These are phyloP conservation scores for Agrypnus murinus DNA, from an alignment of 2,888 invertebrate genomes.

Conservation along the genomic window DNA sequence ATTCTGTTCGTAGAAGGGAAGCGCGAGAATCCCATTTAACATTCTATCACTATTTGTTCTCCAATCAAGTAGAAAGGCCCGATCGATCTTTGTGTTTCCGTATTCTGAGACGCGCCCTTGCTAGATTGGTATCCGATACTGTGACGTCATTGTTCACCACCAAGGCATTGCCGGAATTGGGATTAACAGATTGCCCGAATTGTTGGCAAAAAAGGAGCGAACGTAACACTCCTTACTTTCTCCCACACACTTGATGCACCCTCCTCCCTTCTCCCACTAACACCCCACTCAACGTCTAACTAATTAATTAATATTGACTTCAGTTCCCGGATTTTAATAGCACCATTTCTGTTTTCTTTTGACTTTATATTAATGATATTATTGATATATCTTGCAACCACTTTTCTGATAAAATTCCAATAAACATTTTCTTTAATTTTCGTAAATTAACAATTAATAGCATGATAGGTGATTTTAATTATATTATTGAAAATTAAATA, in stretches of 20 bases:
- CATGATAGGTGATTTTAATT: no score
- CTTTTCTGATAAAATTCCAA: no score
- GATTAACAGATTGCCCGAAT: constrained; percentile 43
- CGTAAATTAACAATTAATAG: no score
- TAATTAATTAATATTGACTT: background rate
- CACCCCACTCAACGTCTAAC: background rate
- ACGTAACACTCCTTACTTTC: background rate
- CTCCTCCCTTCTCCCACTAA: no score
- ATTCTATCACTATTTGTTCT: constrained; percentile 58
- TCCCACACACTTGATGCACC: background rate
- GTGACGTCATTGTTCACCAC: constrained; percentile 46
- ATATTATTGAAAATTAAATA: no score
- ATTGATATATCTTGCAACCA: no score
- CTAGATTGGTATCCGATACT: constrained; percentile 49
- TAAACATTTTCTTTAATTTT: no score
- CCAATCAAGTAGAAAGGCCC: constrained; percentile 57
- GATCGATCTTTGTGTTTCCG: constrained; percentile 52
- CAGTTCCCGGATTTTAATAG: background rate
- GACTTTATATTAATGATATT: background rate
- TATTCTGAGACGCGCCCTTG: constrained; percentile 50
- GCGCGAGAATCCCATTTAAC: constrained; percentile 53
- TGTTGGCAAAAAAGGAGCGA: constrained; percentile 26
- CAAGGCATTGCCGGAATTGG: constrained; percentile 29
- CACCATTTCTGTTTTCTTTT: background rate
- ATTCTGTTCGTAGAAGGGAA: constrained; percentile 46